Evolutionary conservation across 2,797 vertebrate species (phyloP), one percentile per base, ranked within the genome.

Genomic region (Eleutherodactylus coqui): DNA sequence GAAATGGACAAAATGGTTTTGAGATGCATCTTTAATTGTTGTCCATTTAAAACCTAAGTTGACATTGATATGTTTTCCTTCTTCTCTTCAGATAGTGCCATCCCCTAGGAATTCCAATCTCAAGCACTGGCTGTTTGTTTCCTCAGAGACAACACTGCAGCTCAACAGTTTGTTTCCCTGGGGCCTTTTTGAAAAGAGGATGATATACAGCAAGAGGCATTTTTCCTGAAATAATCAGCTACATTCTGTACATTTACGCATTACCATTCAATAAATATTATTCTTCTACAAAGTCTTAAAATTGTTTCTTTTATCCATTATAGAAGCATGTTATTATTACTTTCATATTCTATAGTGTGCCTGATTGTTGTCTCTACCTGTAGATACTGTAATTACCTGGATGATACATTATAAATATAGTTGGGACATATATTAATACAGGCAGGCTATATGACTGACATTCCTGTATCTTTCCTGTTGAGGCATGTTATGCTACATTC

Each of bases 21-120:
- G 60, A 82, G 53, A 75, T 77, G 47, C 73, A 83, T 83, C 60
- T 77, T 77, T 87, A 83, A 77, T 87, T 83, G 73, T 70, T 64
- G 85, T 87, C 85, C 75, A 83, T 83, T 82, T 75, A 70, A 76
- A 87, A 78, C 29, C 80, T n/a, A 78, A 72, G 60, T 72, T 78
- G 85, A 87, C 73, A 83, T 75, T 86, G 79, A 82, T 51, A 69
- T 81, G 69, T 82, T 82, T 87, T 83, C 49, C 60, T 78, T 76
- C n/a, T 86, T 78, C 60, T 58, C 34, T 43, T 87, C 62, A 87
- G 43, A 78, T 36, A 72, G 5, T 77, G 60, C 34, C 60, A 14
- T 83, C 73, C 47, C 49, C 62, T 27, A 24, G 62, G 85, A 58
- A 78, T 53, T 34, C 58, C 67, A 87, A 72, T 87, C 80, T 82